Evolutionary conservation across 1,140 invertebrate species (phyloP), one percentile per base, ranked within the genome.

Genomic region (Limonius californicus): DNA sequence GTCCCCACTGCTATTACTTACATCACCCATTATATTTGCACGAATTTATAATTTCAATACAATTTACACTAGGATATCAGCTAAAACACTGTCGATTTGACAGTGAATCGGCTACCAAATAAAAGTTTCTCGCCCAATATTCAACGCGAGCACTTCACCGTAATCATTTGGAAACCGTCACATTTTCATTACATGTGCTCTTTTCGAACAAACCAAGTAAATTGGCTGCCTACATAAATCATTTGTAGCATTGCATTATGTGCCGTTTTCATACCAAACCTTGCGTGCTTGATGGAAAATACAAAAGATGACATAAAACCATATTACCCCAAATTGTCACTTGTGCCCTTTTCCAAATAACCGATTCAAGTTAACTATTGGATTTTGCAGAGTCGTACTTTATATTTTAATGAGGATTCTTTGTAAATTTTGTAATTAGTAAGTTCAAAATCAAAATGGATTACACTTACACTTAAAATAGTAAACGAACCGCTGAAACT

Each of bases 261-360:
- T 47, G 43, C 43, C 14, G 14, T 47, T 47, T 47, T 47, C 18
- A 47, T 4, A 14, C 4, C 43, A 47, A 47, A 47, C n/a, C 4
- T 7, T 47, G 43, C 4, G 43, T 47, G 6, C 43, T 47, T 6
- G 43, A 47, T 47, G 6, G 6, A 47, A 47, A 4, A 47, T 47
- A 7, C n/a, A 47, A 4, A 47, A 47, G 14, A 47, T 47, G 14
- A 4, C 14, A 47, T 18, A 47, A 47, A 47, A 47, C 43, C 7
- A 4, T 4, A 7, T 47, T 47, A 4, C 4, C n/a, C 4, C 4
- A 47, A 47, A 47, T 47, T 47, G 43, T 47, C 43, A 47, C 14
- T 47, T 47, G 43, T 47, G 43, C 18, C 43, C 7, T 47, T 47
- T 47, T 47, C n/a, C n/a, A 47, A 47, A 47, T 6, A 47, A 47